Conservation (phyloP, 2,888 invertebrate species). For the Drosophila infuscata region DNA sequence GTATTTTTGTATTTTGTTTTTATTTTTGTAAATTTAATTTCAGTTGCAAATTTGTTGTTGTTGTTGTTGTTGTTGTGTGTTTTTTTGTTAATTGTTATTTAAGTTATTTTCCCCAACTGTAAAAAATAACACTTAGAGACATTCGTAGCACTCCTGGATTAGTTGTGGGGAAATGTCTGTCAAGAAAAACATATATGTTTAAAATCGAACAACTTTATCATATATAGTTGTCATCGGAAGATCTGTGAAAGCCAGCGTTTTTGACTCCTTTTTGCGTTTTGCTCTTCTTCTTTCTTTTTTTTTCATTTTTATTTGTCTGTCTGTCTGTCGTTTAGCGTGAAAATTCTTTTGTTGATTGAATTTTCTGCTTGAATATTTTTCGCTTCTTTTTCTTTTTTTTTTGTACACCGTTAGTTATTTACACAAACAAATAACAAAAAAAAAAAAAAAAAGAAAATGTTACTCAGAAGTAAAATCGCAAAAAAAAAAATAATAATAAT, state of each 20-base stretch:
- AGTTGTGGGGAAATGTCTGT: background rate
- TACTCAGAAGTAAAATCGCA: slow-evolving; percentile 17
- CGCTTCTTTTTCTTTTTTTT: slow-evolving; percentile 4
- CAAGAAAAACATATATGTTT: background rate
- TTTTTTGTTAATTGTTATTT: background rate
- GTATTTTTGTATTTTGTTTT: slow-evolving; percentile 39
- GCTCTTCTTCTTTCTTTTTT: slow-evolving; percentile 5
- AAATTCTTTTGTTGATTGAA: slow-evolving; percentile 48
- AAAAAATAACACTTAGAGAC: background rate
- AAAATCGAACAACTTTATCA: background rate
- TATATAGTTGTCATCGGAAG: background rate
- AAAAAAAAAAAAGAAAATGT: slow-evolving; percentile 14
- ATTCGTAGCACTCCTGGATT: background rate
- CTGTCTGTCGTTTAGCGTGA: slow-evolving; percentile 22
- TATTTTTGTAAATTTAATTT: slow-evolving; percentile 23
- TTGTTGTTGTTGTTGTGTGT: background rate
- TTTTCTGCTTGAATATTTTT: slow-evolving; percentile 46
- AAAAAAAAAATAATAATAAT: slow-evolving; percentile 38
- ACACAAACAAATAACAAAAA: slow-evolving; percentile 34
- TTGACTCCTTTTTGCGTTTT: background rate
- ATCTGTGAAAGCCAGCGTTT: slow-evolving; percentile 1
- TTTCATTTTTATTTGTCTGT: background rate
- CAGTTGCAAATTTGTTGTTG: background rate
- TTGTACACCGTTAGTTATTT: slow-evolving; percentile 66
- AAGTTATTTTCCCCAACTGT: background rate